Conservation (phyloP, 2,113 vertebrate species). For the Hemiprocne comata region DNA sequence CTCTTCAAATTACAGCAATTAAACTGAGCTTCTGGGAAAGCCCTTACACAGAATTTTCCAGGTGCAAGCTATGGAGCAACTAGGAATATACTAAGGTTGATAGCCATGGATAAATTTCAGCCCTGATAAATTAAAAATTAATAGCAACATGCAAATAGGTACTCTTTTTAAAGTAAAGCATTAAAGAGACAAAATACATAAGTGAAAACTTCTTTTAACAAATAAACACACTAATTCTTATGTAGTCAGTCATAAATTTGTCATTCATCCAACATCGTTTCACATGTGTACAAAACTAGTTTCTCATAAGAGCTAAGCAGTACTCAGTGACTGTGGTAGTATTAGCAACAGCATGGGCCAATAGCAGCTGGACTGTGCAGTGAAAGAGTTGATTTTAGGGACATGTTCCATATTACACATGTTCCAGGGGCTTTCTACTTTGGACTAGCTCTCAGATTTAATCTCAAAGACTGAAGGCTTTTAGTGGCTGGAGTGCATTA, state of each 20-base stretch:
- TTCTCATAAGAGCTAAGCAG: neutral
- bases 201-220: neutral
- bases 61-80: neutral
- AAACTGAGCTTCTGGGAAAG: neutral
- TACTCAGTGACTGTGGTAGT: neutral
- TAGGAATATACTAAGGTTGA: neutral
- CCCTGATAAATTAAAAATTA: neutral
- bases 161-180: neutral
- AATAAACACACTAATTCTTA: neutral
- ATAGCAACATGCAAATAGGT: neutral
- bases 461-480: neutral
- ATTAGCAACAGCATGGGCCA: neutral
- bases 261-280: neutral
- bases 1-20: neutral
- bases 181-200: neutral
- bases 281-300: neutral
- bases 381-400: neutral
- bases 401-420: neutral
- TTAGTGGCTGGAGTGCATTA: neutral
- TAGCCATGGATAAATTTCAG: neutral
- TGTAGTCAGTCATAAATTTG: neutral
- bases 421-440: neutral
- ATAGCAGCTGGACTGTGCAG: neutral
- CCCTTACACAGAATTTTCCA: constrained; percentile 24
- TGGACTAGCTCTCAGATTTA: neutral